Evolutionary conservation across 2,797 vertebrate species (phyloP).

Genomic region (Myotis findleyi): DNA sequence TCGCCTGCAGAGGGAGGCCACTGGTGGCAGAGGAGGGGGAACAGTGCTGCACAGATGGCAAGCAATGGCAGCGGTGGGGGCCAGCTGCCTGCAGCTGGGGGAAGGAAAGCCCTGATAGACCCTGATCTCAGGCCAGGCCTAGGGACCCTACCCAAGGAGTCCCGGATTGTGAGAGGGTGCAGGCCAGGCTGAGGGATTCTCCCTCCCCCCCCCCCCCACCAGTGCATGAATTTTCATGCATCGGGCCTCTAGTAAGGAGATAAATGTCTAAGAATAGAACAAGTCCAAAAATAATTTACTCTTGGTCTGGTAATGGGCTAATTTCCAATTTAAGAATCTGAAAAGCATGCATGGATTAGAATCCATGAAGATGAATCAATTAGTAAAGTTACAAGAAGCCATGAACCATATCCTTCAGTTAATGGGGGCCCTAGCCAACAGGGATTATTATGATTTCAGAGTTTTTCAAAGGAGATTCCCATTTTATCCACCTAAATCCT

Average conservation of each 20-base stretch:
- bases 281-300: conserved; percentile 44
- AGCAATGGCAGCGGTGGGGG: too few species aligned
- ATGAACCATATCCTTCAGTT: background rate
- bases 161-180: too few species aligned
- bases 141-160: too few species aligned
- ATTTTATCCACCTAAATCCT: background rate
- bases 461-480: conserved; percentile 16
- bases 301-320: background rate
- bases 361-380: background rate
- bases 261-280: background rate
- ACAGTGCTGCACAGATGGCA: too few species aligned
- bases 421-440: background rate
- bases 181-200: too few species aligned
- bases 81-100: too few species aligned
- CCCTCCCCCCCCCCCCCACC: too few species aligned
- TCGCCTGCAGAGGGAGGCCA: too few species aligned
- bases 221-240: too few species aligned
- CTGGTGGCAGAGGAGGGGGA: too few species aligned
- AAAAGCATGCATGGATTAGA: conserved; percentile 29
- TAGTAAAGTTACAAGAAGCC: background rate
- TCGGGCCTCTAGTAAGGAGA: background rate
- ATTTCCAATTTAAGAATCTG: conserved; percentile 58
- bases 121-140: too few species aligned
- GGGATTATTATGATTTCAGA: background rate
- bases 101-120: too few species aligned